Conservation (phyloP, 1,140 invertebrate genomes). For the Melanaphis sacchari region DNA sequence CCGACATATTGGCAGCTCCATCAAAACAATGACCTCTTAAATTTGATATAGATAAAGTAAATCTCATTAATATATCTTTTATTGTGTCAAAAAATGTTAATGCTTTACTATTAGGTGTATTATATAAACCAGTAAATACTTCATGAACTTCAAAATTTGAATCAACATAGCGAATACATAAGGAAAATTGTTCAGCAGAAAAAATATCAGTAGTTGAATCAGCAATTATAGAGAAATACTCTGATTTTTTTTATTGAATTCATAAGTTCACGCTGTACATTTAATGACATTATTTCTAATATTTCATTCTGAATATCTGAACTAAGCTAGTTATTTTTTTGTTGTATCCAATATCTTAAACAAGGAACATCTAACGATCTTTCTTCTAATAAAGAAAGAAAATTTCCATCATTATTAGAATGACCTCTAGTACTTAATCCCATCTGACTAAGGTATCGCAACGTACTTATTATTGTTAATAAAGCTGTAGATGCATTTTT, state of each 20-base stretch:
- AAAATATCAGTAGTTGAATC: constrained; percentile 9
- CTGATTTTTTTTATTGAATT: neutral
- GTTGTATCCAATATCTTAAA: neutral
- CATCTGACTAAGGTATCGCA: neutral
- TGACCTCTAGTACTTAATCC: neutral
- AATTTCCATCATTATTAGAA: neutral
- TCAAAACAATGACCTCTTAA: too few relatives aligned
- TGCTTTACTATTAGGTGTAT: neutral
- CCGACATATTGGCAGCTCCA: too few relatives aligned
- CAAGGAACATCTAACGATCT: neutral
- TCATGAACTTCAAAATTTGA: constrained; percentile 5
- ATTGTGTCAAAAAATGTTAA: neutral
- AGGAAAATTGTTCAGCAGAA: neutral
- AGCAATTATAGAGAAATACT: neutral
- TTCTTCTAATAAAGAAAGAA: constrained; percentile 20
- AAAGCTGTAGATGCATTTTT: neutral
- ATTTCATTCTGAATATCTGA: neutral
- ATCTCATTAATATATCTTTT: neutral
- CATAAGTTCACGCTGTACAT: neutral
- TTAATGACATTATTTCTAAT: constrained; percentile 1
- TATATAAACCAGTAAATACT: neutral
- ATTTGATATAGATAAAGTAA: neutral
- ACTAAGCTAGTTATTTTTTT: neutral
- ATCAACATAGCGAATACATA: neutral
- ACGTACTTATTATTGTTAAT: neutral